Base-by-base conservation (phyloP, 92 coral and sea anemone species). In the Actinernus sp. region DNA sequence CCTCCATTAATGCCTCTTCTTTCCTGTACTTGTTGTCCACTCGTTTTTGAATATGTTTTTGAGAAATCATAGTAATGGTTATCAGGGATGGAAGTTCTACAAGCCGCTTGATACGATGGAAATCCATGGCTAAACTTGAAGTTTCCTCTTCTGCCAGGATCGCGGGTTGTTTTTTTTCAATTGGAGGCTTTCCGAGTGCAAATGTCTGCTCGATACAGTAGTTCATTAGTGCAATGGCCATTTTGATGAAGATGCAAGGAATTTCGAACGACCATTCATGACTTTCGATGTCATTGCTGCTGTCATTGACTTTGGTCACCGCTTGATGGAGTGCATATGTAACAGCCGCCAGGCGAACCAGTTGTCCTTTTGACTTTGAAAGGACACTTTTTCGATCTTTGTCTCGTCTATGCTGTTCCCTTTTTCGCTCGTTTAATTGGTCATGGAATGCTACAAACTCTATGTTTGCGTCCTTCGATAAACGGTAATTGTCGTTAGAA, bases 1-100 rank as follows among this genome's bases (percentile, higher is more conserved):
- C n/a, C n/a, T n/a, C n/a, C n/a, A n/a, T n/a, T n/a, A n/a, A n/a
- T 7, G 91, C 91, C 41, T 84, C 91, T 38, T 84, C 91, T 39
- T 78, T 84, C 16, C 91, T 40, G 75, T 84, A 84, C 23, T 71
- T 84, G 41, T 46, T 65, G 3, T 78, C 81, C 0, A 84, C 85
- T 61, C 91, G 6, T 6, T 57, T 39, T 34, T 82, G 83, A 19
- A 77, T 84, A 61, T 84, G 91, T 22, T 67, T 58, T 34, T 84
- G 91, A 6, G 86, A 48, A 14, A 78, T 78, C 32, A 54, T 52
- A 2, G 91, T 76, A 9, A 61, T 53, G n/a, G 81, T 77, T 31
- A 84, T 49, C 8, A 77, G 91, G 7, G 91, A 69, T 11, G 60
- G 32, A 26, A 84, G 48, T 36, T 82, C 83, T 8, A 82, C 45